phyloP scores from a whole-genome alignment of 2,888 invertebrate genomes.

The Drosophila prolongata region DNA sequence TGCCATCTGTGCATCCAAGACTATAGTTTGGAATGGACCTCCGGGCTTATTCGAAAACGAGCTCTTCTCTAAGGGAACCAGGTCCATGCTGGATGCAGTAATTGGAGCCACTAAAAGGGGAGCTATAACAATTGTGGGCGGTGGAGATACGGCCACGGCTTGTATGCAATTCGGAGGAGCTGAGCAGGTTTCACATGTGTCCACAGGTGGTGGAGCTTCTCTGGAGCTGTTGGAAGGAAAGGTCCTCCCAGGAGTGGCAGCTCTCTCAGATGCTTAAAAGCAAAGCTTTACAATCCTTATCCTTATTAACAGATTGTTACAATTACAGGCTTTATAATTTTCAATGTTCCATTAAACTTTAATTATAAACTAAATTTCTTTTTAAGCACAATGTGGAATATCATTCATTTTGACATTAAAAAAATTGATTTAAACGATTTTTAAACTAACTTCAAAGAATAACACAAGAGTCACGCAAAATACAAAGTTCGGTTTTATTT shows the following conservation, averaged over 20 bases:
- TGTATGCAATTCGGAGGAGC: slow-evolving; percentile 93
- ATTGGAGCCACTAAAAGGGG: slow-evolving; percentile 94
- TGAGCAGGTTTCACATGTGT: slow-evolving; percentile 97
- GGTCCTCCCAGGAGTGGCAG: slow-evolving; percentile 94
- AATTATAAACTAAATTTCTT: too few relatives aligned
- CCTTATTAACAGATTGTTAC: too few relatives aligned
- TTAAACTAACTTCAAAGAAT: background rate
- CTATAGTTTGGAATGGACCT: slow-evolving; percentile 99
- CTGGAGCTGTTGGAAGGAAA: slow-evolving; percentile 95
- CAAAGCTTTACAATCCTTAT: background rate
- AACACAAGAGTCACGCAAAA: background rate
- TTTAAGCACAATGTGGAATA: too few relatives aligned
- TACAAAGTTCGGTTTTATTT: slow-evolving; percentile 14
- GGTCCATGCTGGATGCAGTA: slow-evolving; percentile 96
- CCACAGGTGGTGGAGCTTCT: slow-evolving; percentile 96
- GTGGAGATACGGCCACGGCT: slow-evolving; percentile 98
- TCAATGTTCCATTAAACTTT: too few relatives aligned
- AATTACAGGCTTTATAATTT: too few relatives aligned
- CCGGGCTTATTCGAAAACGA: slow-evolving; percentile 99
- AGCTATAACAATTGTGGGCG: slow-evolving; percentile 95
- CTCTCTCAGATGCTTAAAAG: slow-evolving; percentile 85
- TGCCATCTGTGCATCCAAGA: slow-evolving; percentile 94
- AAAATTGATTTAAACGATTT: too few relatives aligned
- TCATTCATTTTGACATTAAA: too few relatives aligned
- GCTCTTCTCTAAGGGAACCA: slow-evolving; percentile 95